Evolutionary conservation across 2,888 invertebrate species (phyloP).

Genomic region (Spisula solida): DNA sequence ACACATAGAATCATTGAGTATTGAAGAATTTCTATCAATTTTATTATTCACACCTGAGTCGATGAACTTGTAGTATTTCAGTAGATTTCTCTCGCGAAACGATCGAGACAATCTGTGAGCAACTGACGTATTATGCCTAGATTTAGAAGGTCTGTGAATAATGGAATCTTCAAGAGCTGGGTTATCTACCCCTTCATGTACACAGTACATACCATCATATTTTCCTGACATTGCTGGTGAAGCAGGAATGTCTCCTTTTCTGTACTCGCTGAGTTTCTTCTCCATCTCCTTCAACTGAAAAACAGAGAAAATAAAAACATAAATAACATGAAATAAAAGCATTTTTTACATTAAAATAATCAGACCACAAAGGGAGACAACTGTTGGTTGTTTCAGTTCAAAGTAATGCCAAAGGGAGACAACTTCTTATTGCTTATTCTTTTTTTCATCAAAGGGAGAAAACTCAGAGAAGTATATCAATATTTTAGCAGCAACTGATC

Average conservation of each 20-base stretch:
- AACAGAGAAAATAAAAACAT: slow-evolving; percentile 50
- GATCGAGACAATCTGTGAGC: slow-evolving; percentile 67
- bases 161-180: slow-evolving; percentile 74
- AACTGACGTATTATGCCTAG: slow-evolving; percentile 61
- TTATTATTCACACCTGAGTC: slow-evolving; percentile 56
- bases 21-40: slow-evolving; percentile 57
- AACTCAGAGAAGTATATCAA: neutral
- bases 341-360: neutral
- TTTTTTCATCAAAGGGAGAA: neutral
- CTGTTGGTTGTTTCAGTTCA: neutral
- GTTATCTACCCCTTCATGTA: slow-evolving; percentile 66
- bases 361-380: neutral
- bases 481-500: neutral
- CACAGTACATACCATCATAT: slow-evolving; percentile 81
- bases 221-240: slow-evolving; percentile 65
- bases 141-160: slow-evolving; percentile 57
- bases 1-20: slow-evolving; percentile 44
- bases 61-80: slow-evolving; percentile 62
- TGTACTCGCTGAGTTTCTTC: slow-evolving; percentile 85
- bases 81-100: slow-evolving; percentile 66
- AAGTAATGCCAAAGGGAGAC: neutral
- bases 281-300: slow-evolving; percentile 89
- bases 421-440: neutral
- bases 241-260: slow-evolving; percentile 72
- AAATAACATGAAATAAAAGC: slow-evolving; percentile 17